These are phyloP conservation scores for Syngnathus typhle DNA, from an alignment of 2,113 vertebrate genomes.

Conservation along the genomic window DNA sequence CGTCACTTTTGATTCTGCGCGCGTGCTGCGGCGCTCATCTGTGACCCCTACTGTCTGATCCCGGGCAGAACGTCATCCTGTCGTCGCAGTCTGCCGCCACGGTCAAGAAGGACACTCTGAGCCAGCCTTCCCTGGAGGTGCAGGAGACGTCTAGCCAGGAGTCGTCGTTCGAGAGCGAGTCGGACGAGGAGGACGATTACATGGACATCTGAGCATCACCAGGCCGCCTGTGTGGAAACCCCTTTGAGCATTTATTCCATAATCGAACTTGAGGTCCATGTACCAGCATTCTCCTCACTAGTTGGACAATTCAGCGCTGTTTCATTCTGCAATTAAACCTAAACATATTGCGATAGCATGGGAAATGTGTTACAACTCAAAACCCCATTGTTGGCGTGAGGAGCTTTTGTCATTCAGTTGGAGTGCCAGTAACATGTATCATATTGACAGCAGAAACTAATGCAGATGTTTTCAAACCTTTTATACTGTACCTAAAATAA, in stretches of 20 bases:
- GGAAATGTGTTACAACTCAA: no score
- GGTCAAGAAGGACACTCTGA: constrained; percentile 91
- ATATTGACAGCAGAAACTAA: background rate
- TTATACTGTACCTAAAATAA: no score
- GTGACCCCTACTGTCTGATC: constrained; percentile 37
- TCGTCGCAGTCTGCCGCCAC: constrained; percentile 96
- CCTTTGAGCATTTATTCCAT: background rate
- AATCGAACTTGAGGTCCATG: background rate
- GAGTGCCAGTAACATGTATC: background rate
- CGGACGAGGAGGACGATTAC: constrained; percentile 91
- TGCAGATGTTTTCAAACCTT: no score
- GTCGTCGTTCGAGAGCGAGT: constrained; percentile 94
- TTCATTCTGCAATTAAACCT: no score
- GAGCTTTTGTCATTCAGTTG: background rate
- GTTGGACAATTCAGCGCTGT: background rate
- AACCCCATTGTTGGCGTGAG: background rate
- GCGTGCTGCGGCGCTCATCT: background rate
- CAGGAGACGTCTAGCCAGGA: constrained; percentile 97
- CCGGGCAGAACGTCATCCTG: constrained; percentile 87
- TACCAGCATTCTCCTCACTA: background rate
- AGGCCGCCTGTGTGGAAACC: background rate
- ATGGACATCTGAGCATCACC: constrained; percentile 84
- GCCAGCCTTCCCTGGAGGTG: constrained; percentile 92
- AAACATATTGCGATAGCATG: no score
- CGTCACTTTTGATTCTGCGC: no score